Conservation (phyloP, 1,140 invertebrate species). For the Aphelinus certus region DNA sequence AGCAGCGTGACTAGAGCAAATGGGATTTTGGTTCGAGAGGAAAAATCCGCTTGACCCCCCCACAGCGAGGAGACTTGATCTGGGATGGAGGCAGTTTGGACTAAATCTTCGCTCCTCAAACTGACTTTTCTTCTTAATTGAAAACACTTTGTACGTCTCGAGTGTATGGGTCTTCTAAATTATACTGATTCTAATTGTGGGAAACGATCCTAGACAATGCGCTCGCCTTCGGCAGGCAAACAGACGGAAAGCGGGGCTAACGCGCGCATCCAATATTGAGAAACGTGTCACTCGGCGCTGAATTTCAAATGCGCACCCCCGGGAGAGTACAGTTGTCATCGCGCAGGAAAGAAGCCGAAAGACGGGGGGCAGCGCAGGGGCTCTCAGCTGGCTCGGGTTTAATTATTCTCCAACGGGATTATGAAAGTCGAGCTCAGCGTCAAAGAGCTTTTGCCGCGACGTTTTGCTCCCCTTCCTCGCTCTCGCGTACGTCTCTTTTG, state of each 20-base stretch:
- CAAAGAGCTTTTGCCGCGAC: constrained; percentile 5
- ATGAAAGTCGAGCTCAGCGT: background rate
- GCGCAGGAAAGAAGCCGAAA: background rate
- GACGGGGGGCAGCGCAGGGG: background rate
- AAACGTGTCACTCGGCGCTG: background rate
- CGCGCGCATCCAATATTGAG: no score
- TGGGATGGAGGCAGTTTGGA: no score
- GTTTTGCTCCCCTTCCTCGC: background rate
- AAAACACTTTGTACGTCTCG: no score
- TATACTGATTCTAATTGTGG: no score
- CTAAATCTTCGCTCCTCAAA: no score
- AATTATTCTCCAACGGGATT: constrained; percentile 24
- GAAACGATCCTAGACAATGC: no score
- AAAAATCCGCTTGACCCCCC: background rate
- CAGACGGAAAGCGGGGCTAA: no score
- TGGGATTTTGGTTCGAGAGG: no score
- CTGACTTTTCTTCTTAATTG: no score
- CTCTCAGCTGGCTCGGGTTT: background rate
- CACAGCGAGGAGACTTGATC: background rate
- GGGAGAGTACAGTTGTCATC: background rate
- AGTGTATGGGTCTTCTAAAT: no score
- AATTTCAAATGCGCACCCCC: constrained; percentile 11
- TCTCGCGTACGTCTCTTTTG: background rate
- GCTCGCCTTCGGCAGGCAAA: no score
- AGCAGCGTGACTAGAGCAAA: no score